Evolutionary conservation across 2,888 invertebrate species (phyloP), one percentile per base, ranked within the genome.

Genomic region (Scrobipalpa costella): DNA sequence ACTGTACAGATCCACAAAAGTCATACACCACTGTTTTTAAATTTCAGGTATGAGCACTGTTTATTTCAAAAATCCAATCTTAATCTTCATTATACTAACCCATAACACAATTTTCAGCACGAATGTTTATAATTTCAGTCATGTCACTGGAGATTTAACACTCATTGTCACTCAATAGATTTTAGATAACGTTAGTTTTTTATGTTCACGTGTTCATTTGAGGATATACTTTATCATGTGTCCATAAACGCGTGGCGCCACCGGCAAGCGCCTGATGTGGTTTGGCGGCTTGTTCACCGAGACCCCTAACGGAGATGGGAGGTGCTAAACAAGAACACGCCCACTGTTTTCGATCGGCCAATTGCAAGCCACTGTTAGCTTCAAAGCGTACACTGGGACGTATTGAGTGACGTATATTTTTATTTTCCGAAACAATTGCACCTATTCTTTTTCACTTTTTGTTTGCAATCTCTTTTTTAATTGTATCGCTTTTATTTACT

Each of bases 181-280:
- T 61, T 66, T 63, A 62, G 47, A 44, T 61, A 60, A 64, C 19
- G 17, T 17, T 66, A 61, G 63, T 69, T 64, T 74, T 74, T 68
- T 65, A 66, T 73, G 69, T 72, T 68, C 66, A 69, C 66, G 66
- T 66, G 71, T 69, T 65, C 58, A 63, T 69, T 71, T 70, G 67
- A 72, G 68, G 71, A 71, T 73, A 68, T 68, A 63, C 49, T 65
- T 63, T 62, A 74, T 73, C 84, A 84, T 86, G 86, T 72, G 71
- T 80, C 76, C 73, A 67, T 71, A 69, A 76, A 77, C 83, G 86
- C 89, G 88, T 84, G 89, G 90, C 90, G 90, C 89, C 76, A 79
- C 79, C 86, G 81, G 77, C 90, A 76, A 88, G 89, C 90, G 92
- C 90, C 86, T 81, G 86, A 79, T 84, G 84, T 85, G 84, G 86